Base-by-base conservation (phyloP, 2,113 vertebrate species). In the Rhinopomastus cyanomelas region DNA sequence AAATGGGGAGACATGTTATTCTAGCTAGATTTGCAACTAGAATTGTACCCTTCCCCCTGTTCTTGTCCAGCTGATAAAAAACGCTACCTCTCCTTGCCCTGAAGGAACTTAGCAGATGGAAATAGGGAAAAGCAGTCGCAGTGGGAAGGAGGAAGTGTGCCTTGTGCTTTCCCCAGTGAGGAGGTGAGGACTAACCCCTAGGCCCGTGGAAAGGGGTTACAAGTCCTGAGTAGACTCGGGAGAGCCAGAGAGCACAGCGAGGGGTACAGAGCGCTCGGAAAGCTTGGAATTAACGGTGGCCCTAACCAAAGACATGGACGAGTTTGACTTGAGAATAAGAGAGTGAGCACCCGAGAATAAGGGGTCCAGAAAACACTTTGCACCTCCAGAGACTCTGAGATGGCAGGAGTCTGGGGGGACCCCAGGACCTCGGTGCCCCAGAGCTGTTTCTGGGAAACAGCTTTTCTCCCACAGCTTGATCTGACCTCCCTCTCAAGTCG, bases 261-360 rank as follows among this genome's bases (percentile, higher is more conserved):
- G 8, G 36, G 30, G 9, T 49, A 22, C 55, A 16, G 42, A 11
- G 5, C 0, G 9, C 1, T 4, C 49, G 15, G n/a, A 64, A 68
- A 59, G 30, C 0, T 0, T 15, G 4, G 29, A 56, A n/a, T 1
- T 11, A 34, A n/a, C 19, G 25, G n/a, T 3, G 20, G 4, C 9
- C 27, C 27, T 23, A 6, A 8, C 8, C 4, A 18, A 5, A 32
- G 59, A 3, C 9, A 2, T 8, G 13, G n/a, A n/a, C n/a, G n/a
- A n/a, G n/a, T n/a, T n/a, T n/a, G n/a, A n/a, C n/a, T n/a, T n/a
- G n/a, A n/a, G n/a, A n/a, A n/a, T n/a, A n/a, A n/a, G n/a, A n/a
- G n/a, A n/a, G n/a, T n/a, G n/a, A n/a, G n/a, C n/a, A 16, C 37
- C 34, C 1, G 1, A 57, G 16, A 51, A 53, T 21, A 16, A 46